phyloP scores from a whole-genome alignment of 2,113 vertebrate species.

The Salvelinus namaycush region DNA sequence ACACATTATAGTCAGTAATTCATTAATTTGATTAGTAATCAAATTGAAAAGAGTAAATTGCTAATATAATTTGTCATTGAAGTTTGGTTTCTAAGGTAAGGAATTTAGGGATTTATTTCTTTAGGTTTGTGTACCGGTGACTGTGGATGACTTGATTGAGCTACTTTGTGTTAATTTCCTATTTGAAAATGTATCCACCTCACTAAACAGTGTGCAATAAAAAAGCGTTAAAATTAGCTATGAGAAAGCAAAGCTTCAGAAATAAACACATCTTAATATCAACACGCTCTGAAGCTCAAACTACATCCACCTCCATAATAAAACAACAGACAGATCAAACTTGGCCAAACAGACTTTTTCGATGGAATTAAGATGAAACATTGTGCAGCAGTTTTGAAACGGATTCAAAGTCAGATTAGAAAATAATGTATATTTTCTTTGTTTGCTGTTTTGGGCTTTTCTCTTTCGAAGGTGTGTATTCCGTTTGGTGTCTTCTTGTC shows the following conservation, averaged over 20 bases:
- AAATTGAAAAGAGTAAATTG: too few species aligned
- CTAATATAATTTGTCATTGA: too few species aligned
- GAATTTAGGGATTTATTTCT: too few species aligned
- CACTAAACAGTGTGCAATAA: conserved; percentile 10
- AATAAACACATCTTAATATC: conserved; percentile 15
- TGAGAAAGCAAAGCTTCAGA: conserved; percentile 8
- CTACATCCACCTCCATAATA: background rate
- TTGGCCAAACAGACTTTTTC: conserved; percentile 18
- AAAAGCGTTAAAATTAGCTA: conserved; percentile 1
- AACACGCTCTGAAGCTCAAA: conserved; percentile 16
- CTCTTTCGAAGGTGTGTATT: conserved; percentile 12
- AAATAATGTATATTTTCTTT: background rate
- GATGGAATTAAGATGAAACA: conserved; percentile 16
- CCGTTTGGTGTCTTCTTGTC: background rate
- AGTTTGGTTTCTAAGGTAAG: too few species aligned
- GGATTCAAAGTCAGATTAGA: conserved; percentile 19
- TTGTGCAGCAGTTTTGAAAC: conserved; percentile 17
- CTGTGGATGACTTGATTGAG: background rate
- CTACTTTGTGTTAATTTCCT: background rate
- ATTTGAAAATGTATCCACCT: background rate
- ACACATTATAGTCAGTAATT: too few species aligned
- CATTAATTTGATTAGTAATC: too few species aligned
- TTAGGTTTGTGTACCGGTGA: too few species aligned
- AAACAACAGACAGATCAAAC: conserved; percentile 21
- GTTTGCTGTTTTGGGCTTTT: conserved; percentile 14